Evolutionary conservation across 2,888 invertebrate species (phyloP).

Genomic region (Exocentrus adspersus): DNA sequence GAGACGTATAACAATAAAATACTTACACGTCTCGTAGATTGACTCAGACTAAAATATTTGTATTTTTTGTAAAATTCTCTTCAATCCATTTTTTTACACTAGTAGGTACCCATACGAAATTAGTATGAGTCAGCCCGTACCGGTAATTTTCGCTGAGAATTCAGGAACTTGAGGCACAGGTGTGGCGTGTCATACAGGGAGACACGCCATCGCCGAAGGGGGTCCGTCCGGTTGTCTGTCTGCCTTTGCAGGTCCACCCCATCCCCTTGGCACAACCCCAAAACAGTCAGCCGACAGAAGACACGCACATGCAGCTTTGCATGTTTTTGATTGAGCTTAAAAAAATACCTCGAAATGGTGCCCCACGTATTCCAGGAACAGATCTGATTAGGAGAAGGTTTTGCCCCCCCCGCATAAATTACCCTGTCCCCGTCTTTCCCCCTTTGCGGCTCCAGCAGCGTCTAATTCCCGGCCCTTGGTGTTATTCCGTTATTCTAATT

Average conservation of each 20-base stretch:
- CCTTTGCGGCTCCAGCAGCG: neutral
- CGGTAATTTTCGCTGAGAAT: conserved; percentile 15
- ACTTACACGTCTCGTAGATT: neutral
- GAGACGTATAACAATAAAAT: too few relatives aligned
- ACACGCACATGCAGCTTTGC: conserved; percentile 22
- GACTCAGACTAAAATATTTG: too few relatives aligned
- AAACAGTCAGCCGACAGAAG: conserved; percentile 1
- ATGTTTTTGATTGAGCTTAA: neutral
- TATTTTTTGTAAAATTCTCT: too few relatives aligned
- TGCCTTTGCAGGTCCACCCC: too few relatives aligned
- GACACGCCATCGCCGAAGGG: conserved; percentile 19
- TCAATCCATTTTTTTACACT: too few relatives aligned
- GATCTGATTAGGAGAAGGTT: neutral
- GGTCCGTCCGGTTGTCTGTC: conserved; percentile 22
- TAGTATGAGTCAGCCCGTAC: neutral
- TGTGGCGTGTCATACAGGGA: conserved; percentile 26
- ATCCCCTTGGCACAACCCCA: too few relatives aligned
- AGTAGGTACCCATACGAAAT: neutral
- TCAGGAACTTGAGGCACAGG: conserved; percentile 26
- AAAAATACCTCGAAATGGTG: too few relatives aligned
- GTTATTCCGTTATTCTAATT: conserved; percentile 10
- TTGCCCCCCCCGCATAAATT: neutral
- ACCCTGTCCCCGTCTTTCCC: too few relatives aligned
- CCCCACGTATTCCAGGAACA: neutral
- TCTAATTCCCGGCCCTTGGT: neutral